A percentile compares a stretch with the other conserved stretches of the same genome.
Conservation (phyloP, 1,140 invertebrate genomes). For the Pseudachorutes palmiensis region DNA sequence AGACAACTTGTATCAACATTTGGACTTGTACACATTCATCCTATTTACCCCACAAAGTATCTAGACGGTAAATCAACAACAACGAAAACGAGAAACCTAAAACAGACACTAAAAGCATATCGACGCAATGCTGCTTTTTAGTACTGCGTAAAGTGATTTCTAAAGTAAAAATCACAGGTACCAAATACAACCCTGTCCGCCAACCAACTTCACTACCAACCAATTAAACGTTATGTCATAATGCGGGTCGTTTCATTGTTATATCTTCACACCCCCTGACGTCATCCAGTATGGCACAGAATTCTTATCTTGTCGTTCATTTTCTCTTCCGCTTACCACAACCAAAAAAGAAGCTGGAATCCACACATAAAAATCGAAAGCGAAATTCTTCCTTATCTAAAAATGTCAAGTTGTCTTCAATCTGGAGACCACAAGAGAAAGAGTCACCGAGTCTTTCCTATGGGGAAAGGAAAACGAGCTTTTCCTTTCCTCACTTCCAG, state of each 20-base stretch:
- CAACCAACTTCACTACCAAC: no score
- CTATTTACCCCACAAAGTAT: background rate
- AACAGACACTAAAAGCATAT: background rate
- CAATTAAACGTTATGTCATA: no score
- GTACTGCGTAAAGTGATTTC: no score
- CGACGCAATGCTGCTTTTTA: background rate
- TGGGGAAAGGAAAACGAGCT: background rate
- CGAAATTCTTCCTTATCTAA: background rate
- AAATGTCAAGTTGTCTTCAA: background rate
- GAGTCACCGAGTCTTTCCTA: background rate
- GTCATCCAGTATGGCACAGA: no score
- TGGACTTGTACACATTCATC: background rate
- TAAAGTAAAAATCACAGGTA: no score
- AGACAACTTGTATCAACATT: background rate
- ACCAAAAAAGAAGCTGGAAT: no score
- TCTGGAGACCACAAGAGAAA: background rate
- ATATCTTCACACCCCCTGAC: no score
- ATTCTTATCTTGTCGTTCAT: background rate
- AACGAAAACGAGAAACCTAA: background rate
- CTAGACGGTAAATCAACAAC: background rate
- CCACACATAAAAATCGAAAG: background rate
- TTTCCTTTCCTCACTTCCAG: background rate
- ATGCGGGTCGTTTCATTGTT: no score
- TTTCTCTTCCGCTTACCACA: background rate
- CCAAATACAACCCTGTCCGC: no score